Percentiles rank a stretch among this genome's conserved stretches.
Evolutionary conservation across 1,140 invertebrate species (phyloP).

Genomic region (Asobara japonica): DNA sequence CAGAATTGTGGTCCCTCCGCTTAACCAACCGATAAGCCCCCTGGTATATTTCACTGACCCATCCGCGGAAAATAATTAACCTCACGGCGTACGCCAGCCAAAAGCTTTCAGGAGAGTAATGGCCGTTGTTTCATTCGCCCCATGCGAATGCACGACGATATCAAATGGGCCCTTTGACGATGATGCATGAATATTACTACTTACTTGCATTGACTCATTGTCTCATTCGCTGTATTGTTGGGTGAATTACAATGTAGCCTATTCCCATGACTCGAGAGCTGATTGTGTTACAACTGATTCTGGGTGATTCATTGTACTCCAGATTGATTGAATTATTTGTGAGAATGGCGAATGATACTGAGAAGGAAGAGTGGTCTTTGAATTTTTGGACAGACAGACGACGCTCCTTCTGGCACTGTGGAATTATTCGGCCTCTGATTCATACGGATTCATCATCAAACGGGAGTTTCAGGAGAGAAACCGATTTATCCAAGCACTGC

Average conservation of each 20-base stretch:
- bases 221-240: neutral
- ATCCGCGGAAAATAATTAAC: constrained; percentile 33
- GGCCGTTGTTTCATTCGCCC: neutral
- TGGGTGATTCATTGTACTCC: too few relatives aligned
- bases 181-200: neutral
- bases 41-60: constrained; percentile 21
- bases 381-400: too few relatives aligned
- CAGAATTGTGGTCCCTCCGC: constrained; percentile 44
- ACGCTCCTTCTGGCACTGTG: too few relatives aligned
- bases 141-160: neutral
- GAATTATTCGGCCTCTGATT: too few relatives aligned
- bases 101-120: constrained; percentile 20
- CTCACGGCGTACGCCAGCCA: constrained; percentile 22
- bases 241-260: neutral
- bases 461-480: too few relatives aligned
- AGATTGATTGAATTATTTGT: too few relatives aligned
- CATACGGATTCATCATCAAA: too few relatives aligned
- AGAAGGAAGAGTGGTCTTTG: too few relatives aligned
- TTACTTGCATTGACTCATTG: neutral
- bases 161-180: neutral
- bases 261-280: neutral
- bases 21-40: constrained; percentile 45
- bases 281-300: neutral
- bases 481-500: too few relatives aligned
- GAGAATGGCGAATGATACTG: too few relatives aligned